Conservation (phyloP, 1,140 invertebrate genomes). For the Pseudoatta argentina region DNA sequence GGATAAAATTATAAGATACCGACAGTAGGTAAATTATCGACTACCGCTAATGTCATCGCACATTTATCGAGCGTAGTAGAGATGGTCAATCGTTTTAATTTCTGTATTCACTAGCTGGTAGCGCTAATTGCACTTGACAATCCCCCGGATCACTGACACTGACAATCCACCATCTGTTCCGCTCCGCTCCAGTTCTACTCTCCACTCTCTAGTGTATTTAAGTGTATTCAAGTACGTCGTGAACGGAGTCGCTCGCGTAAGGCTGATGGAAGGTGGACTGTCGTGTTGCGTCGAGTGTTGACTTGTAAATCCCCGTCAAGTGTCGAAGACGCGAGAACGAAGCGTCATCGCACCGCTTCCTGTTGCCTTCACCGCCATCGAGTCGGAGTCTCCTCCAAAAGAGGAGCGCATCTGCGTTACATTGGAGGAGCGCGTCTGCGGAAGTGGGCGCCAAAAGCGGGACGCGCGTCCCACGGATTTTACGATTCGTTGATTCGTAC, state of each 20-base stretch:
- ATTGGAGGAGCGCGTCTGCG: neutral
- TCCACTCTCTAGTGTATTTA: neutral
- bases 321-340: neutral
- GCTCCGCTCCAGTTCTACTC: neutral
- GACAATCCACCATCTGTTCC: neutral
- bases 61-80: neutral
- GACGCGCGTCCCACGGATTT: constrained; percentile 1
- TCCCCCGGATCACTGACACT: neutral
- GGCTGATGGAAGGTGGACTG: neutral
- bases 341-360: neutral
- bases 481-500: too few species aligned
- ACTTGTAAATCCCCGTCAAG: too few species aligned
- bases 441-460: neutral
- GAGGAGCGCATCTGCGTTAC: constrained; percentile 2
- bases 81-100: neutral
- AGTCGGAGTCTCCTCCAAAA: neutral
- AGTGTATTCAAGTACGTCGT: neutral
- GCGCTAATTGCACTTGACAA: neutral
- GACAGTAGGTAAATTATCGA: neutral
- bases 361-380: neutral
- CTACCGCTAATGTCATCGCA: neutral
- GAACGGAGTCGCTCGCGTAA: neutral
- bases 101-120: neutral
- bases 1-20: neutral
- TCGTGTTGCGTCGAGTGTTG: neutral